Percentiles rank a stretch among this genome's conserved stretches.
Evolutionary conservation across 2,113 vertebrate genomes (phyloP).

Genomic region (Gulo gulo): DNA sequence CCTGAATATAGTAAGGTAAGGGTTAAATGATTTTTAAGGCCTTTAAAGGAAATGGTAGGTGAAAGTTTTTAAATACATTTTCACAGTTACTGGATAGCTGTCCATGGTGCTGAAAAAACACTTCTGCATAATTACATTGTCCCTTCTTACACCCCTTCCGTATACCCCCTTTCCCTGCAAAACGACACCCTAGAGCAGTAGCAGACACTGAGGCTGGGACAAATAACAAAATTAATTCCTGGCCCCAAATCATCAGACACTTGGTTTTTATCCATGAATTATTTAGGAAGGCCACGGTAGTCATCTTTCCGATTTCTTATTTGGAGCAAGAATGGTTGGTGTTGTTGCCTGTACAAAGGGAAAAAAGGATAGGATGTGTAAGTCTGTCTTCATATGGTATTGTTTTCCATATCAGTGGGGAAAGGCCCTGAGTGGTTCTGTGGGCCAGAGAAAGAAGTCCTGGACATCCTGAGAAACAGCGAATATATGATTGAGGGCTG

Average conservation of each 20-base stretch:
- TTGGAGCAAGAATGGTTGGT: not conserved
- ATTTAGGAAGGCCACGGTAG: not conserved
- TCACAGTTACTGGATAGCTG: not conserved
- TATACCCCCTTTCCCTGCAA: not conserved
- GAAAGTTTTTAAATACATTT: not conserved
- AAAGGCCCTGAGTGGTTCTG: not conserved
- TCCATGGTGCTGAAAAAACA: conserved; percentile 28
- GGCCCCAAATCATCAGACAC: not conserved
- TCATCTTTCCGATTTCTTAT: not conserved
- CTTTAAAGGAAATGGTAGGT: not conserved
- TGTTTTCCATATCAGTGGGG: not conserved
- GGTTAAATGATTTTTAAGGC: not conserved
- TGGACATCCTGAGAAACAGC: not conserved
- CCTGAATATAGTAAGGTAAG: not conserved
- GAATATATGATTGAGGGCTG: not conserved
- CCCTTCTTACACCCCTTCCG: accelerated
- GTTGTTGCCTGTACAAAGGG: not conserved
- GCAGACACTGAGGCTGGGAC: not conserved
- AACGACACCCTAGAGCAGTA: not conserved
- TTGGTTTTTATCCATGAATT: not conserved
- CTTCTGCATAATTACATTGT: not conserved
- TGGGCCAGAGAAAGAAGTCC: not conserved
- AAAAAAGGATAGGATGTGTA: not conserved
- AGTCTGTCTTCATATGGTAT: not conserved
- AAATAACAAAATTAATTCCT: not conserved